Evolutionary conservation across 2,797 vertebrate species (phyloP), one percentile per base, ranked within the genome.

Genomic region (Chaetodon trifasciatus): DNA sequence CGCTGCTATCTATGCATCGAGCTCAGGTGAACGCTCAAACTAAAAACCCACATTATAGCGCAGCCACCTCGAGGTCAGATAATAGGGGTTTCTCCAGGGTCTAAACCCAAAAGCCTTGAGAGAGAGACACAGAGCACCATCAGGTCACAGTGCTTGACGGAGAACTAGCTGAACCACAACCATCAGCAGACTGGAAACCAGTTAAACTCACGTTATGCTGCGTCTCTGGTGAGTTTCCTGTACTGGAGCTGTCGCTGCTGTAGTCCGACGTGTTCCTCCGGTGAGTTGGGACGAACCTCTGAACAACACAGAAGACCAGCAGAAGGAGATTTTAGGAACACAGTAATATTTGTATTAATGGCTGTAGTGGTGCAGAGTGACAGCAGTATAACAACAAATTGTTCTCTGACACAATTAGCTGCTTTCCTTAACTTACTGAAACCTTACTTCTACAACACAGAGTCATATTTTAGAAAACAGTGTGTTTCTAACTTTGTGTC

Each of bases 41-140:
- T 79, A 86, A 89, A 66, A 86, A 95, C 93, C 90, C 92, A 95
- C 95, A 46, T 93, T 94, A 74, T 91, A 93, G 71, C 91, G 93
- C 73, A 94, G 92, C 91, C 92, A 94, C 84, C 86, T 92, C 9
- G 94, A 94, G 79, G 93, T 95, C 92, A 93, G 93, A 91, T 94
- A 92, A 91, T 94, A 95, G 1, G 89, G 91, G 65, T 86, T 93
- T 81, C 93, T 94, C 90, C 92, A 91, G 81, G 85, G 56, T 71
- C 86, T 90, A 83, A 91, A 91, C 77, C 84, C 89, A 84, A 88
- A 83, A 49, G 88, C 91, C 94, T 95, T 95, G 73, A 83, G 66
- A 85, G 53, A 87, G 56, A 91, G 49, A 94, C 47, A 89, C 70
- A 91, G 75, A 88, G 68, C 24, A 80, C 3, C 64, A 19, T 28